Evolutionary conservation across 2,113 vertebrate species (phyloP).

Genomic region (Marmota flaviventris): DNA sequence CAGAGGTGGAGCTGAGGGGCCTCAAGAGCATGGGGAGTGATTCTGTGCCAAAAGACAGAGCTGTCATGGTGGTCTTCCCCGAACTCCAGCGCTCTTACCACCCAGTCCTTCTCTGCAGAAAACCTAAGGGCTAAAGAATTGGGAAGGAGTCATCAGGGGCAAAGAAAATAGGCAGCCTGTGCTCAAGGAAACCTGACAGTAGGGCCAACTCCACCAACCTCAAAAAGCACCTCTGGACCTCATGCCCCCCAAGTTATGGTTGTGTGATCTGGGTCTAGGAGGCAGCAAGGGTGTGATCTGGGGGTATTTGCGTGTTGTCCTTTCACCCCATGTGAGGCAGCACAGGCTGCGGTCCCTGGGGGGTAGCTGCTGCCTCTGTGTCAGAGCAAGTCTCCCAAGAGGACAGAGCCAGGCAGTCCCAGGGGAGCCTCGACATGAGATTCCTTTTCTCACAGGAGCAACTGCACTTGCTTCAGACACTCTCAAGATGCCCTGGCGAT

Average conservation of each 20-base stretch:
- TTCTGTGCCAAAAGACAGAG: not conserved
- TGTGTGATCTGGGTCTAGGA: not conserved
- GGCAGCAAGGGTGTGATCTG: not conserved
- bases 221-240: not conserved
- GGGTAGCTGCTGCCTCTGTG: not conserved
- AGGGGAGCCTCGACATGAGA: not conserved
- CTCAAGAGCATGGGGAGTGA: not conserved
- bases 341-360: not conserved
- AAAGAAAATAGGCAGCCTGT: not conserved
- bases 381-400: not conserved
- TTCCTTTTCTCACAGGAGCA: slow-evolving; percentile 84
- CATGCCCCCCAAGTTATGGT: not conserved
- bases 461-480: slow-evolving; percentile 91
- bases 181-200: not conserved
- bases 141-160: not conserved
- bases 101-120: not conserved
- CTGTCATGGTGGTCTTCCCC: not conserved
- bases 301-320: not conserved
- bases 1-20: not conserved
- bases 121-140: not conserved
- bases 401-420: not conserved
- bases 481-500: slow-evolving; percentile 88
- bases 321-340: not conserved
- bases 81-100: not conserved
- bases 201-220: not conserved